phyloP scores from a whole-genome alignment of 2,888 invertebrate species.

The Nephrotoma flavescens region DNA sequence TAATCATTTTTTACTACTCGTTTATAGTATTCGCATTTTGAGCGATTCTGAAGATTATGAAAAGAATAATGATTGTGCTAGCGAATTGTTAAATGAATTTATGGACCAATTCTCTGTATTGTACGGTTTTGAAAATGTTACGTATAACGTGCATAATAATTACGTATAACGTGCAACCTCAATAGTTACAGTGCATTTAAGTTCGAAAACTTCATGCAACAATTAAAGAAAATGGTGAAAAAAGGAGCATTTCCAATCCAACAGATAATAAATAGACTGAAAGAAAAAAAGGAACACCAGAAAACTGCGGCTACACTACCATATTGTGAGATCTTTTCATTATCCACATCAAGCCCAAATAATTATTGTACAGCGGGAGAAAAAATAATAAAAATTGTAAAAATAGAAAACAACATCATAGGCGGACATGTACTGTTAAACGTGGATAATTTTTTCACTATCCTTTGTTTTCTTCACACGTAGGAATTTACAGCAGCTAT shows the following conservation, averaged over 20 bases:
- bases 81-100: slow-evolving; percentile 8
- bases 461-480: background rate
- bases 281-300: background rate
- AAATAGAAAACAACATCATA: background rate
- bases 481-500: background rate
- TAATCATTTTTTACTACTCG: background rate
- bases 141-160: slow-evolving; percentile 12
- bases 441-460: background rate
- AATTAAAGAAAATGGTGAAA: background rate
- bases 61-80: background rate
- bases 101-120: slow-evolving; percentile 7
- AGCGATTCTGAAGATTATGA: background rate
- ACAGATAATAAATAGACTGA: background rate
- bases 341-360: too few relatives aligned
- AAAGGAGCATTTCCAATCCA: background rate
- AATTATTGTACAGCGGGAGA: too few relatives aligned
- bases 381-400: background rate
- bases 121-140: slow-evolving; percentile 10
- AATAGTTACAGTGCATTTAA: slow-evolving; percentile 1
- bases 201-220: background rate
- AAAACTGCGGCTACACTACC: background rate
- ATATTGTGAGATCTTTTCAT: background rate
- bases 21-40: background rate
- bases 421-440: background rate
- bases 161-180: slow-evolving; percentile 5